Conservation (phyloP, 2,113 vertebrate genomes). For the Bujurquina vittata region DNA sequence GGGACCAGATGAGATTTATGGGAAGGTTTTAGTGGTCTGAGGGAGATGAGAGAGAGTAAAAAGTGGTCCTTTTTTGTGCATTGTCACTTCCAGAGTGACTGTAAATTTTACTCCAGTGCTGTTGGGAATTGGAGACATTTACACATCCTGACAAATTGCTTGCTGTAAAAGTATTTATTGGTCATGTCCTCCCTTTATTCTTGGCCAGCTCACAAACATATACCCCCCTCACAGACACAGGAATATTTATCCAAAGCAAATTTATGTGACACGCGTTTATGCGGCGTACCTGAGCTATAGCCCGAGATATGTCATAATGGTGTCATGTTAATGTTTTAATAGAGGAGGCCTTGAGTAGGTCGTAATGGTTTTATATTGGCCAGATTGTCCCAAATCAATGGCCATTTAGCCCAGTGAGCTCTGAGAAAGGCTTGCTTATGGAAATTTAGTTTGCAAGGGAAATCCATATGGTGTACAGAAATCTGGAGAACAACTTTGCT, state of each 20-base stretch:
- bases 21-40: conserved; percentile 89
- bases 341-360: conserved; percentile 49
- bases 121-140: conserved; percentile 90
- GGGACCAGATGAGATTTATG: conserved; percentile 87
- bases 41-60: conserved; percentile 77
- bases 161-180: conserved; percentile 92
- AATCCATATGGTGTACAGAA: neutral
- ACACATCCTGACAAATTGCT: conserved; percentile 91
- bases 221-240: conserved; percentile 78
- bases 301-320: conserved; percentile 45
- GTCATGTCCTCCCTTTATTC: conserved; percentile 83
- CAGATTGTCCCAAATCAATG: conserved; percentile 29
- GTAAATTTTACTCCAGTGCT: conserved; percentile 91
- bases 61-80: conserved; percentile 93
- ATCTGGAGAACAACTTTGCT: neutral
- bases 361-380: conserved; percentile 62
- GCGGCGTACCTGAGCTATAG: conserved; percentile 53
- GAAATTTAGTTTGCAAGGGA: conserved; percentile 13
- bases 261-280: conserved; percentile 79
- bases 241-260: conserved; percentile 86
- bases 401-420: conserved; percentile 22
- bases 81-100: conserved; percentile 92
- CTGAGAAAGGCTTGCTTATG: conserved; percentile 30
- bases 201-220: conserved; percentile 65
- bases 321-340: conserved; percentile 65